phyloP scores from a whole-genome alignment of 2,113 vertebrate genomes.

The Tragulus kanchil region DNA sequence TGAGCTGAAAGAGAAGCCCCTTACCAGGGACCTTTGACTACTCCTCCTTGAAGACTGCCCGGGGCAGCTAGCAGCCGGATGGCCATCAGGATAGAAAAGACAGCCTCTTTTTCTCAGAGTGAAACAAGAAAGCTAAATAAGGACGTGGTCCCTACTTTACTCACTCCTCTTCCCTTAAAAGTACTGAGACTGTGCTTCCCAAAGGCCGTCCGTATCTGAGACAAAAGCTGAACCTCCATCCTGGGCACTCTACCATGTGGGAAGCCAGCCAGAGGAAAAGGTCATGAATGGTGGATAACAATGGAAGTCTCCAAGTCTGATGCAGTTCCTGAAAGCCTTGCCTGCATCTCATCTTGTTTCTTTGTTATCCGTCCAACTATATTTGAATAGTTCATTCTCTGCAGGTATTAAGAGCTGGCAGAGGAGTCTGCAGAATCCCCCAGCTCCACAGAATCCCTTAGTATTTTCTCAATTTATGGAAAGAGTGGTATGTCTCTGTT shows the following conservation, averaged over 20 bases:
- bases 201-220: not conserved
- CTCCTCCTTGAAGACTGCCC: not conserved
- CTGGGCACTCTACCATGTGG: not conserved
- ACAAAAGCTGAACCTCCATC: not conserved
- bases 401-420: not conserved
- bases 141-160: not conserved
- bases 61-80: not conserved
- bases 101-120: not conserved
- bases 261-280: not conserved
- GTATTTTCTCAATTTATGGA: constrained; percentile 10
- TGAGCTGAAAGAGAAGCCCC: not conserved
- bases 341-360: not conserved
- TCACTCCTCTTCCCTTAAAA: not conserved
- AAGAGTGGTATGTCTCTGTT: not conserved
- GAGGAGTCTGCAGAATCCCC: not conserved
- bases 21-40: not conserved
- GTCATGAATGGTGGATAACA: not conserved
- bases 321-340: not conserved
- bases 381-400: not conserved
- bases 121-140: no score
- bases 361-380: not conserved
- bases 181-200: not conserved
- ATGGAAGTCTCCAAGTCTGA: not conserved
- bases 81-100: not conserved
- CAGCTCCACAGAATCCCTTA: not conserved